phyloP scores from a whole-genome alignment of 1,140 invertebrate genomes.

The Riptortus pedestris region DNA sequence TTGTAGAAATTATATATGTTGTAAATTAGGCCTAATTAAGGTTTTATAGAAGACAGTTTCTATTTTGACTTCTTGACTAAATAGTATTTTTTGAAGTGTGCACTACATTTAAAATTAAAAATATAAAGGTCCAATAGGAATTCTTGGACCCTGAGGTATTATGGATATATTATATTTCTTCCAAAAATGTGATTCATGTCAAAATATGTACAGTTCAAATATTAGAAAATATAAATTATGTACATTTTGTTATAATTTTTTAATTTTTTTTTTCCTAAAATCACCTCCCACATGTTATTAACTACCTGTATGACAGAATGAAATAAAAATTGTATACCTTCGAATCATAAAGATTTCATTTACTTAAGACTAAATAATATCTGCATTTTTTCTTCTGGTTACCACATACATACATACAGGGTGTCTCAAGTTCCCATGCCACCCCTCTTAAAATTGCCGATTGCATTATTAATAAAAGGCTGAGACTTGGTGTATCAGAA shows the following conservation, averaged over 20 bases:
- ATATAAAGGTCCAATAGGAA: neutral
- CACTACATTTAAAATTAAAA: neutral
- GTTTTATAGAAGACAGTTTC: neutral
- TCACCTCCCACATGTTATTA: no score
- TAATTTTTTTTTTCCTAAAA: neutral
- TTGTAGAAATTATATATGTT: neutral
- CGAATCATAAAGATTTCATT: no score
- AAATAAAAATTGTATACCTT: no score
- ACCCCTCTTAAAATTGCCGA: no score
- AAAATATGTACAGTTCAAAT: slow-evolving; percentile 7
- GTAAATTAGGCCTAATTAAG: neutral
- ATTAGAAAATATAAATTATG: slow-evolving; percentile 7
- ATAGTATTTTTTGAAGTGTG: neutral
- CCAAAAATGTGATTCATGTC: slow-evolving; percentile 2
- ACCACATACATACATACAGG: no score
- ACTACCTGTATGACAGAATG: no score
- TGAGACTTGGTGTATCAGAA: no score
- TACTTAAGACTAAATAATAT: no score
- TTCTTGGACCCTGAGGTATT: neutral
- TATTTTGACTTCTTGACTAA: neutral
- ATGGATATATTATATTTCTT: neutral
- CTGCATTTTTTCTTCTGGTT: no score
- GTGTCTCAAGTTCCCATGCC: no score
- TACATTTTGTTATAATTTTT: slow-evolving; percentile 5
- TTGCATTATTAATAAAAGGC: no score